Conservation (phyloP, 2,113 vertebrate species). For the Thamnophis sirtalis region DNA sequence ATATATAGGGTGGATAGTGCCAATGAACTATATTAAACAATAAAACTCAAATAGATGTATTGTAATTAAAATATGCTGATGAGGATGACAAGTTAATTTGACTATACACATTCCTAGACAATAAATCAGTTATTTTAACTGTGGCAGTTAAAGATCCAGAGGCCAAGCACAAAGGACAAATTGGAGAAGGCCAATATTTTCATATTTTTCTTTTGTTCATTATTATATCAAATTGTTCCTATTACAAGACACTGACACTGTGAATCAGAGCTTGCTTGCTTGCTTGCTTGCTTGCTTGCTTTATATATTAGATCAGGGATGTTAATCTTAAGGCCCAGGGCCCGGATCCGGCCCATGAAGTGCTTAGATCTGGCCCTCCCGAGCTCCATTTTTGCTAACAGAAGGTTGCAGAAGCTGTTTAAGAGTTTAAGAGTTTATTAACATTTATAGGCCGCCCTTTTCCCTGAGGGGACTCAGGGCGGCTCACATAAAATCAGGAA, state of each 20-base stretch:
- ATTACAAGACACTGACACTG: background rate
- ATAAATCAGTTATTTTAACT: background rate
- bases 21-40: background rate
- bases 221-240: background rate
- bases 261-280: background rate
- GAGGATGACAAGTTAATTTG: background rate
- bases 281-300: background rate
- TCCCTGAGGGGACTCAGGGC: too few relatives aligned
- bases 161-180: background rate
- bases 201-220: background rate
- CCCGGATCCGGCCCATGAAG: too few relatives aligned
- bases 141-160: background rate
- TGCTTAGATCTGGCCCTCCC: too few relatives aligned
- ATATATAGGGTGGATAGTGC: background rate
- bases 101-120: background rate
- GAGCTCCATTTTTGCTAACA: too few relatives aligned
- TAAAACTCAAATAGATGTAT: background rate
- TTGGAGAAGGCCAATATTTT: background rate
- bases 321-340: too few relatives aligned
- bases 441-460: too few relatives aligned
- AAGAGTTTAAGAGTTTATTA: too few relatives aligned
- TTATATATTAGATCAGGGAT: background rate
- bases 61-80: background rate
- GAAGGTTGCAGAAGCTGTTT: too few relatives aligned
- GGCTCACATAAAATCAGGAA: too few relatives aligned